Percentiles rank a stretch among this genome's conserved stretches.
Conservation (phyloP, 2,113 vertebrate genomes). For the Oryzias melastigma region DNA sequence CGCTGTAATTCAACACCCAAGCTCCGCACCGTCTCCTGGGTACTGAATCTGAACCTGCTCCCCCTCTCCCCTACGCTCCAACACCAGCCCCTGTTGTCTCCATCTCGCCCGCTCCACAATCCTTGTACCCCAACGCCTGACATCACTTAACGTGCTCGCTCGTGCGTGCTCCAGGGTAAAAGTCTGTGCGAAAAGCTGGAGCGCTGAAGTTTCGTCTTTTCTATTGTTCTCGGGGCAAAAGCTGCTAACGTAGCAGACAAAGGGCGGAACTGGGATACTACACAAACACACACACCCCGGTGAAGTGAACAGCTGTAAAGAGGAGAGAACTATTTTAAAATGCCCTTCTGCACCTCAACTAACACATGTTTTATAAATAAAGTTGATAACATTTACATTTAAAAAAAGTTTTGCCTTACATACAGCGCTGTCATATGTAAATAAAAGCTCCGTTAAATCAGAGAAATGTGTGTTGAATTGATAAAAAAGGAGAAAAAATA, state of each 20-base stretch:
- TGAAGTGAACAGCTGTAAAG: slow-evolving; percentile 35
- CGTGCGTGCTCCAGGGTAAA: slow-evolving; percentile 23
- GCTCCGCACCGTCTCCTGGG: slow-evolving; percentile 56
- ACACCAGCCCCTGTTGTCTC: slow-evolving; percentile 7
- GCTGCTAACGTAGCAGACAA: slow-evolving; percentile 72
- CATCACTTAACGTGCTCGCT: slow-evolving; percentile 65
- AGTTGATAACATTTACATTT: too few relatives aligned
- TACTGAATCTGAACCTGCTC: slow-evolving; percentile 34
- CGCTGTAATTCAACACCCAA: slow-evolving; percentile 64
- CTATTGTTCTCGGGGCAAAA: slow-evolving; percentile 74
- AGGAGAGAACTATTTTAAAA: not conserved
- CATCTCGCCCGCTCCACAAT: slow-evolving; percentile 47
- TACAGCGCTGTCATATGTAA: too few relatives aligned
- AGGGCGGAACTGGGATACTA: slow-evolving; percentile 63
- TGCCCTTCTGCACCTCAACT: not conserved
- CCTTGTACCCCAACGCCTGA: slow-evolving; percentile 54
- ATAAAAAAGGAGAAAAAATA: too few relatives aligned
- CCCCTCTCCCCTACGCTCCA: not conserved
- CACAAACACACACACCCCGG: slow-evolving; percentile 30
- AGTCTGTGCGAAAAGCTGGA: slow-evolving; percentile 43
- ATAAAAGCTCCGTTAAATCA: too few relatives aligned
- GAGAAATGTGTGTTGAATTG: too few relatives aligned
- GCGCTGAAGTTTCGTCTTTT: slow-evolving; percentile 55
- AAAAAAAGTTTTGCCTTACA: too few relatives aligned
- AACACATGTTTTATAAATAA: too few relatives aligned